Evolutionary conservation across 2,888 invertebrate genomes (phyloP).

Genomic region (Brenthis hecate): DNA sequence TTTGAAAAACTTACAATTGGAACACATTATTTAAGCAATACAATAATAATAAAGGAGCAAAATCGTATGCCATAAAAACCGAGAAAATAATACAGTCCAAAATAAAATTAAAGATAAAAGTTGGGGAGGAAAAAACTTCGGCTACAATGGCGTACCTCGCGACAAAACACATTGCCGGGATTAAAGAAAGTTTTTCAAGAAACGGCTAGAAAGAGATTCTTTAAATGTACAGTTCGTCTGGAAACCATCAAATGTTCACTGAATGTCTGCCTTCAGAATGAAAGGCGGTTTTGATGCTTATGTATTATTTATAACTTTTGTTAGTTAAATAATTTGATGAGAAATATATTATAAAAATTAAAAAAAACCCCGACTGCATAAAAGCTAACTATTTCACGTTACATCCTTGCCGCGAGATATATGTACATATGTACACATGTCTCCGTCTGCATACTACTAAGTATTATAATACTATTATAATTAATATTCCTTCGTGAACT

Average conservation of each 20-base stretch:
- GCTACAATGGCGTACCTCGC: slow-evolving; percentile 69
- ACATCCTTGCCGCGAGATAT: too few relatives aligned
- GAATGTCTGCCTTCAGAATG: slow-evolving; percentile 4
- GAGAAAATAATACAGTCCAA: slow-evolving; percentile 59
- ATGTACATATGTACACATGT: too few relatives aligned
- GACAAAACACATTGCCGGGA: slow-evolving; percentile 78
- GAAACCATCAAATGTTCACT: slow-evolving; percentile 33
- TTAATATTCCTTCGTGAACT: too few relatives aligned
- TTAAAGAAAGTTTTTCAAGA: slow-evolving; percentile 55
- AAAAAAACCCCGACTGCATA: too few relatives aligned
- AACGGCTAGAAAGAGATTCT: slow-evolving; percentile 48
- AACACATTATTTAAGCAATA: too few relatives aligned
- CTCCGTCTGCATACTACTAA: too few relatives aligned
- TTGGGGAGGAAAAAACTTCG: slow-evolving; percentile 58
- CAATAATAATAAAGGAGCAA: slow-evolving; percentile 40
- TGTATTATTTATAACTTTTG: slow-evolving; percentile 6
- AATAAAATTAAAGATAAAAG: slow-evolving; percentile 75
- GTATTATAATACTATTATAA: too few relatives aligned
- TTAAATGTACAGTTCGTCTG: slow-evolving; percentile 41
- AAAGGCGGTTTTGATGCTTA: slow-evolving; percentile 10
- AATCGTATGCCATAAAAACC: slow-evolving; percentile 46
- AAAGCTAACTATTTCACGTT: too few relatives aligned
- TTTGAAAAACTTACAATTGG: too few relatives aligned
- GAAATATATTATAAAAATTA: too few relatives aligned
- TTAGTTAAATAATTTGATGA: neutral